Evolutionary conservation across 2,113 vertebrate species (phyloP), one percentile per base, ranked within the genome.

Genomic region (Natator depressus): DNA sequence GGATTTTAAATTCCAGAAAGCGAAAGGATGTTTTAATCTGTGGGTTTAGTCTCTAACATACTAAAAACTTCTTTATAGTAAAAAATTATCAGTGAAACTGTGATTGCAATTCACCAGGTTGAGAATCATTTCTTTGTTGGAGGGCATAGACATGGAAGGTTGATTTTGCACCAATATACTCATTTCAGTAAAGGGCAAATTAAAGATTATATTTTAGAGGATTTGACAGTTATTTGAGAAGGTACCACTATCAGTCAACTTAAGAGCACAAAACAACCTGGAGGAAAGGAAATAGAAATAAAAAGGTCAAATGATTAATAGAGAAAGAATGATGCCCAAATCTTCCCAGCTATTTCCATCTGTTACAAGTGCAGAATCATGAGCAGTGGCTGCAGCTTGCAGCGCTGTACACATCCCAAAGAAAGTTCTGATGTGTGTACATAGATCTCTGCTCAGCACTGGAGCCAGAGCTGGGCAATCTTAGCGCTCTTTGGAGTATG

Each of bases 251-350:
- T 89, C 65, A 35, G 51, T 88, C 87, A 95, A 85, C 19, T 89
- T 49, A 65, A 31, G 10, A 94, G 65, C 16, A 91, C 72, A 95
- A 95, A 89, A 6, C 20, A 89, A 27, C 65, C 78, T 91, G 79
- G 57, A 92, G 20, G 80, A 13, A 91, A 55, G 27, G 49, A 91
- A 72, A 80, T 13, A 80, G 84, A 86, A 92, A 94, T 82, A 81
- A 95, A 95, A 80, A 86, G 78, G 31, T 69, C 85, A 94, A 88
- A 92, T 19, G 57, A 88, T 95, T 91, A 93, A 91, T 22, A 79
- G 14, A 10, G 95, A 47, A 86, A 95, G 92, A 97, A 92, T 49
- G 11, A 91, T 86, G 62, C 46, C 57, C 4, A 16, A 46, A 80
- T 88, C 54, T 80, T 94, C 80, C 35, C 87, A 93, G 87, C 76